Base-by-base conservation (phyloP, 2,113 vertebrate genomes). In the Otus sunia region DNA sequence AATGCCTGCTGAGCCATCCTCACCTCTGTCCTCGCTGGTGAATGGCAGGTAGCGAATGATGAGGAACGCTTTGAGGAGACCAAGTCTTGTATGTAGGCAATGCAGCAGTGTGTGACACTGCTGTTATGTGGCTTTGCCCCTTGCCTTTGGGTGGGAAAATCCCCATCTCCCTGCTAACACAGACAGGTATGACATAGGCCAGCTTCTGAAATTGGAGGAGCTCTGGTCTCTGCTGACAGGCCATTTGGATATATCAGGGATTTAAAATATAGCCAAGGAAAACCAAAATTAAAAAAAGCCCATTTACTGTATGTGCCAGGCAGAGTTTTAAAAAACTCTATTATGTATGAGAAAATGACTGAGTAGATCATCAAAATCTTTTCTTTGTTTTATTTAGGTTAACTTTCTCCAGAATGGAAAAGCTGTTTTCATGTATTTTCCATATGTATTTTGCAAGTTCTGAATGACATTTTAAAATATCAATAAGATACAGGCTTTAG, bases 401-500 rank as follows among this genome's bases (percentile, higher is more conserved):
- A 80, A 67, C 15, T 90, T 95, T 91, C 75, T 90, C 49, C 39
- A 45, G 67, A 89, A 74, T 34, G 62, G 81, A 86, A 90, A 89
- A 85, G 86, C 79, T 84, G 39, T 72, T 88, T 82, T 90, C 26
- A 43, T 8, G 2, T 86, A 56, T 92, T 96, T 93, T 96, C 80
- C 92, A 74, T 86, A 23, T 58, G 58, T 95, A 69, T 95, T 97
- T 58, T 80, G 50, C 69, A 88, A 96, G 96, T 90, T 95, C 95
- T 85, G 79, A 97, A 88, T 97, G 97, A 88, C 95, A 97, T 97
- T 98, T 98, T 62, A 56, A 97, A 98, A 97, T 98, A 98, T 94
- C 97, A 98, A 71, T 97, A 98, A 97, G 94, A 97, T 94, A 60
- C 90, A 96, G 77, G 77, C 95, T 97, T 78, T 18, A 62, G 83